A percentile compares a stretch with the other conserved stretches of the same genome.
Evolutionary conservation across 2,888 invertebrate genomes (phyloP).

Genomic region (Ochropacha duplaris): DNA sequence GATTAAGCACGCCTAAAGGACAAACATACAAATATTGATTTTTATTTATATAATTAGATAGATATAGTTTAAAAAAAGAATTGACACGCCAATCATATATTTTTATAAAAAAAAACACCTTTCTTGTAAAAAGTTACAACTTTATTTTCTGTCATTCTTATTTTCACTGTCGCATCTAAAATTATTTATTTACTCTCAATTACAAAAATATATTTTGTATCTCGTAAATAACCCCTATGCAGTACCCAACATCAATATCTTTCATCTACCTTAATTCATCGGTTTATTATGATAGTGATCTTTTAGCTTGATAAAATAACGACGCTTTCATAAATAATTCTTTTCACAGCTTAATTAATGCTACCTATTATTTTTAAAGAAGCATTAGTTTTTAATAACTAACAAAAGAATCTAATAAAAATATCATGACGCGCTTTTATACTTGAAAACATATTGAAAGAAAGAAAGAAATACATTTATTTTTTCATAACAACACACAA

Average conservation of each 20-base stretch:
- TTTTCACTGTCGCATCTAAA: neutral
- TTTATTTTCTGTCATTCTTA: too few relatives aligned
- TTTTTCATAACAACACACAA: too few relatives aligned
- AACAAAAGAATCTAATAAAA: conserved; percentile 26
- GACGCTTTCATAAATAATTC: conserved; percentile 20
- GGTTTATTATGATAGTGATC: conserved; percentile 23
- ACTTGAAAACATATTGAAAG: too few relatives aligned
- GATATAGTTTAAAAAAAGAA: too few relatives aligned
- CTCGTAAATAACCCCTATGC: neutral
- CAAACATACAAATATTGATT: too few relatives aligned
- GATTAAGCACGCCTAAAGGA: too few relatives aligned
- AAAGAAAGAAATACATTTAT: too few relatives aligned
- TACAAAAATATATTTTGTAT: neutral
- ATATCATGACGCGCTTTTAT: conserved; percentile 26
- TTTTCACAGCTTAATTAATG: conserved; percentile 23
- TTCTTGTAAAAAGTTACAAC: too few relatives aligned
- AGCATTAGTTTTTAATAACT: conserved; percentile 20
- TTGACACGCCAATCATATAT: too few relatives aligned
- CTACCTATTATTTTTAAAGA: conserved; percentile 19
- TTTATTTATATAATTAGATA: too few relatives aligned
- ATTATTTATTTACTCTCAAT: conserved; percentile 25
- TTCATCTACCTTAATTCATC: neutral
- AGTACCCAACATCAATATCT: neutral
- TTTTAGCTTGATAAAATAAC: conserved; percentile 7
- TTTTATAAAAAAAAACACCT: too few relatives aligned